Conservation (phyloP, 2,797 vertebrate species). For the Graptemys geographica region DNA sequence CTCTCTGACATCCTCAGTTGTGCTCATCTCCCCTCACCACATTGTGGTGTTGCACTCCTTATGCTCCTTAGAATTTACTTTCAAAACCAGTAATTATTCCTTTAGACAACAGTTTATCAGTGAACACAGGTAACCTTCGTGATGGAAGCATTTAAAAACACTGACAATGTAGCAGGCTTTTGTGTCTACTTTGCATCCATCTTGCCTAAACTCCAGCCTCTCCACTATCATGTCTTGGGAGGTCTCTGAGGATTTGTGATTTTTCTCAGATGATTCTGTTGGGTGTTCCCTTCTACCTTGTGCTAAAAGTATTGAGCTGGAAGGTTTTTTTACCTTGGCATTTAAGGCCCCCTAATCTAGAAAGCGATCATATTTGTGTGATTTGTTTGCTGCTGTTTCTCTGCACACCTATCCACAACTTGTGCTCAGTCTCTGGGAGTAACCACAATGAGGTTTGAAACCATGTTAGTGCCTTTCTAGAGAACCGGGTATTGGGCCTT, state of each 20-base stretch:
- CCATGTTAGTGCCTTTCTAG: not conserved
- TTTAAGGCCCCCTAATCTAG: not conserved
- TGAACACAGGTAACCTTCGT: not conserved
- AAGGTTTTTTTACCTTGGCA: not conserved
- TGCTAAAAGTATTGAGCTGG: not conserved
- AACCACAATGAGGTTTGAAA: not conserved
- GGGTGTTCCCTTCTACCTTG: not conserved
- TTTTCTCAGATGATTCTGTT: not conserved
- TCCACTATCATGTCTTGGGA: fast-evolving
- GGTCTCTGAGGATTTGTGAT: not conserved
- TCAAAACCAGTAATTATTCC: not conserved
- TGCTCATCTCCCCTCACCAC: not conserved
- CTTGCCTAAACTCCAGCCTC: conserved; percentile 18
- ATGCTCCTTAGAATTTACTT: not conserved
- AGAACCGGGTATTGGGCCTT: not conserved
- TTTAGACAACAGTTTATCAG: not conserved
- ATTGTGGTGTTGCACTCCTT: fast-evolving
- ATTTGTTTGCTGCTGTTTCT: not conserved
- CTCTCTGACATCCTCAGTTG: not conserved
- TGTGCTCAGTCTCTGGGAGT: not conserved
- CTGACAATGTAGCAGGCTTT: not conserved
- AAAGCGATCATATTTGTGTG: not conserved
- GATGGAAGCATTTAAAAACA: not conserved
- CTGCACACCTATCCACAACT: not conserved
- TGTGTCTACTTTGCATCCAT: conserved; percentile 3